These are phyloP conservation scores for Ahaetulla prasina DNA, from an alignment of 2,113 vertebrate species.

Conservation along the genomic window DNA sequence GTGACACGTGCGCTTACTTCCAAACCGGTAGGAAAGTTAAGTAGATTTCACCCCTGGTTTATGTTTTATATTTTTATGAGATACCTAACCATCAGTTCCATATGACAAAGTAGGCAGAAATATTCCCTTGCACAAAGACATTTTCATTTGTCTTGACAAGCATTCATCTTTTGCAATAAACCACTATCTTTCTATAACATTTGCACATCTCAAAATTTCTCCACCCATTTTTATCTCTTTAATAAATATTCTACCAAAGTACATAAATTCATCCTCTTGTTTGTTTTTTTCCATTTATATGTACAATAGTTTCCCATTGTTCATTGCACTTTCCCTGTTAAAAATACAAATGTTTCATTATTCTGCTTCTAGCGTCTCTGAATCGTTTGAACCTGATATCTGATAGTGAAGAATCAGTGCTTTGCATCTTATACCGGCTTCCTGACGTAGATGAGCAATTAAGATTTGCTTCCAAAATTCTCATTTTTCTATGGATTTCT, in stretches of 20 bases:
- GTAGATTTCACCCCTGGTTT: too few species aligned
- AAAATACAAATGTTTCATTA: not conserved
- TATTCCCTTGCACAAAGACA: not conserved
- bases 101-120: not conserved
- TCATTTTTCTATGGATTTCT: not conserved
- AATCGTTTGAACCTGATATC: not conserved
- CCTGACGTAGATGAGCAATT: not conserved
- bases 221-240: not conserved
- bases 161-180: not conserved
- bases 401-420: not conserved
- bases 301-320: not conserved
- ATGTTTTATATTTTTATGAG: not conserved
- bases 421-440: not conserved
- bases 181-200: not conserved
- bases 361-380: not conserved
- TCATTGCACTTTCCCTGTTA: not conserved
- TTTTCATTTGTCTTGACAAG: not conserved
- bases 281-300: not conserved
- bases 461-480: not conserved
- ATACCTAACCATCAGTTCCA: not conserved
- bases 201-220: not conserved
- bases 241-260: not conserved
- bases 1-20: too few species aligned
- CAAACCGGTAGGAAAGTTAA: too few species aligned
- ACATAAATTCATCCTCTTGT: not conserved